Percentiles rank a stretch among this genome's conserved stretches.
Conservation (phyloP, 2,113 vertebrate species). For the Vidua macroura region DNA sequence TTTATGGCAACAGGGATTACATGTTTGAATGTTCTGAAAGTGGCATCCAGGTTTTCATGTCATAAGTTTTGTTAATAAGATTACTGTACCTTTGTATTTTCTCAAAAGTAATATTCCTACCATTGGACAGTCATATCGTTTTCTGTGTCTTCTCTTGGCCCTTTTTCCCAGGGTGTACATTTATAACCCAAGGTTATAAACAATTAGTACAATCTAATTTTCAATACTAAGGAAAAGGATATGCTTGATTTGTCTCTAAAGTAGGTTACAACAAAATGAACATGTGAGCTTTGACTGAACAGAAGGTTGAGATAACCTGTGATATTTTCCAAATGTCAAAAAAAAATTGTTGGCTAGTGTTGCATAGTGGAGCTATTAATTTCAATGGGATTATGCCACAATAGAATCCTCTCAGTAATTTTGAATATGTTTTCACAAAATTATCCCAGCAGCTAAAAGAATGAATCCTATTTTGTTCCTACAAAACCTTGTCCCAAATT, state of each 20-base stretch:
- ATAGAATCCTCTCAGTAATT: background rate
- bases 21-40: background rate
- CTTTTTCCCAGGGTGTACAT: background rate
- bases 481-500: background rate
- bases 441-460: background rate
- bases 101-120: background rate
- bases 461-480: background rate
- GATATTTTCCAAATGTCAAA: background rate
- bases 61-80: background rate
- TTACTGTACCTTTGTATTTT: background rate
- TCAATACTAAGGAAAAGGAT: background rate
- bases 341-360: background rate
- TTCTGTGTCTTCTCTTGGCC: background rate
- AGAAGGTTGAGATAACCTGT: conserved; percentile 15
- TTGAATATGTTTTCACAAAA: background rate
- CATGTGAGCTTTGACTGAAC: background rate
- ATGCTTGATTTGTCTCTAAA: background rate
- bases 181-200: background rate
- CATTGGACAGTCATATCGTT: background rate
- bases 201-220: background rate
- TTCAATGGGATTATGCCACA: background rate
- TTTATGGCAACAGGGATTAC: background rate
- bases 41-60: background rate
- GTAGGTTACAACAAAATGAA: background rate
- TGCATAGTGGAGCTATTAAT: background rate